Percentiles rank a stretch among this genome's conserved stretches.
Conservation (phyloP, 2,113 vertebrate genomes). For the Gallinago jamesoni region DNA sequence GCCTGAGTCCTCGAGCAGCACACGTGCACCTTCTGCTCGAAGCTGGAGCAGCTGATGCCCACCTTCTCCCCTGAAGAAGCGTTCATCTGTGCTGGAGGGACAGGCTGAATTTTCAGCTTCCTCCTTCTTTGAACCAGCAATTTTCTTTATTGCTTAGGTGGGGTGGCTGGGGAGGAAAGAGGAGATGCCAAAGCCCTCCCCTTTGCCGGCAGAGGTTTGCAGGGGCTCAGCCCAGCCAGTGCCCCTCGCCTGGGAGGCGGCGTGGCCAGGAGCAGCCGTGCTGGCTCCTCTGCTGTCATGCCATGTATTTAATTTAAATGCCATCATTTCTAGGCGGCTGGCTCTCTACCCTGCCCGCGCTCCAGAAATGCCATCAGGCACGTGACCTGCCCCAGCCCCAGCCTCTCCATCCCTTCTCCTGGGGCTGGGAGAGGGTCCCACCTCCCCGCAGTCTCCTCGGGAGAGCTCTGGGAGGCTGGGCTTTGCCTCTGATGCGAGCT, state of each 20-base stretch:
- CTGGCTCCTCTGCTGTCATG: neutral
- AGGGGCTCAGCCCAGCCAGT: neutral
- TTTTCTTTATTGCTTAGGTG: neutral
- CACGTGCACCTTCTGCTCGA: neutral
- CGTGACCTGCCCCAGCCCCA: neutral
- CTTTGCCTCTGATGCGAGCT: neutral
- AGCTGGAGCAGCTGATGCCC: neutral
- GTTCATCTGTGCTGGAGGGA: neutral
- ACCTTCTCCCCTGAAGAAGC: neutral
- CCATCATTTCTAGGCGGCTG: rapidly evolving
- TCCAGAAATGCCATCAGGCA: neutral
- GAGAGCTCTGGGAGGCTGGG: neutral
- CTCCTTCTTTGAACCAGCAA: neutral
- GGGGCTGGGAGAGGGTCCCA: neutral
- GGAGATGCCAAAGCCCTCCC: rapidly evolving
- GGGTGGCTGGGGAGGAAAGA: neutral
- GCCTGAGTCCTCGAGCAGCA: rapidly evolving
- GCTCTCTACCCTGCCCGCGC: rapidly evolving
- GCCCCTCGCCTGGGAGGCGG: neutral
- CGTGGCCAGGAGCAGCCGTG: neutral
- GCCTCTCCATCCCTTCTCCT: neutral
- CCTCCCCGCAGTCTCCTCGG: neutral
- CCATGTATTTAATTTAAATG: neutral
- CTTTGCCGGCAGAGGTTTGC: rapidly evolving
- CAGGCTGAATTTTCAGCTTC: neutral